phyloP scores from a whole-genome alignment of 2,797 vertebrate genomes.

The Galago senegalensis region DNA sequence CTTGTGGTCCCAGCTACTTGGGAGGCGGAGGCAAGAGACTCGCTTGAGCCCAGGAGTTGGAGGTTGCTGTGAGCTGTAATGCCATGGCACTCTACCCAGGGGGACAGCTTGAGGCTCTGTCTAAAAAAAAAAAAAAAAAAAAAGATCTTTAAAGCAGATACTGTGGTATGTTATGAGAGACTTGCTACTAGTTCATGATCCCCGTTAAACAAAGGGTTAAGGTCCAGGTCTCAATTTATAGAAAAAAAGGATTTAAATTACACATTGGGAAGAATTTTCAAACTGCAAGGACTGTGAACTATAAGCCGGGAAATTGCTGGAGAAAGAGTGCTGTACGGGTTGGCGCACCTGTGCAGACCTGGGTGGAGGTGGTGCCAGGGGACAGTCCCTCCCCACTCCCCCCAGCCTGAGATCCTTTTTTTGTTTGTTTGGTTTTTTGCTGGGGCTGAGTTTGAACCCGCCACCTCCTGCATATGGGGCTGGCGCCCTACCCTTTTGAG shows the following conservation, averaged over 20 bases:
- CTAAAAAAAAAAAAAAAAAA: background rate
- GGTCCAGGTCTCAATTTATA: background rate
- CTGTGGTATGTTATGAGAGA: background rate
- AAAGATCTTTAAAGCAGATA: background rate
- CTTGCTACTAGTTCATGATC: background rate
- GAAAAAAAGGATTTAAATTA: background rate
- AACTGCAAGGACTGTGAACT: background rate
- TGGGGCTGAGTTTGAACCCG: too few relatives aligned
- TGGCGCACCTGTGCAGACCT: background rate
- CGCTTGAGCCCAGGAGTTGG: too few relatives aligned
- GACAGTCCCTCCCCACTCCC: background rate
- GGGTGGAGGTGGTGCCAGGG: background rate
- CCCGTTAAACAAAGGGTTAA: background rate
- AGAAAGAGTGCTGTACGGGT: background rate
- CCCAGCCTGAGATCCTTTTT: fast-evolving
- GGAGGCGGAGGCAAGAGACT: too few relatives aligned
- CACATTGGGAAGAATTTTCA: background rate
- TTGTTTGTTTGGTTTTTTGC: too few relatives aligned
- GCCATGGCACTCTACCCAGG: too few relatives aligned
- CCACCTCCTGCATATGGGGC: too few relatives aligned
- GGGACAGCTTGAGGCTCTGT: too few relatives aligned
- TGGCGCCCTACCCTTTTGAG: too few relatives aligned
- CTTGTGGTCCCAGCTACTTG: too few relatives aligned
- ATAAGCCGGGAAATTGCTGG: background rate
- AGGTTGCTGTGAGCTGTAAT: too few relatives aligned